A percentile compares a stretch with the other conserved stretches of the same genome.
These are phyloP conservation scores for Panurus biarmicus DNA, from an alignment of 2,113 vertebrate genomes.

Conservation along the genomic window DNA sequence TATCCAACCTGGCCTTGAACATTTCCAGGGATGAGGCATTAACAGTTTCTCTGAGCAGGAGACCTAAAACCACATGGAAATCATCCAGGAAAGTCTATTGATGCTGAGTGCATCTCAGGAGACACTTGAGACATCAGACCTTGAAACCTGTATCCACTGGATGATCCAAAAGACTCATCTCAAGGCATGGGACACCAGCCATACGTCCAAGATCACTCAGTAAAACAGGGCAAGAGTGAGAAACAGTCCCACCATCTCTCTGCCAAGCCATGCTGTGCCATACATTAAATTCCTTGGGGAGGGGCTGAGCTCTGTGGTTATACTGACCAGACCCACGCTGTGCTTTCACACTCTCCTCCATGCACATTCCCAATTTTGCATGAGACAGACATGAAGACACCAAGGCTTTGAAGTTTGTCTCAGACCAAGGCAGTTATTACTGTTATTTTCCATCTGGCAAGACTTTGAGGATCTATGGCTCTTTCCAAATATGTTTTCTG, in stretches of 20 bases:
- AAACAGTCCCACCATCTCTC: not conserved
- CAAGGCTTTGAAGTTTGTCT: constrained; percentile 25
- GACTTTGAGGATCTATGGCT: not conserved
- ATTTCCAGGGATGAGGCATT: not conserved
- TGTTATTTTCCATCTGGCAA: constrained; percentile 33
- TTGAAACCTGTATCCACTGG: not conserved
- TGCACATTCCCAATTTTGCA: not conserved
- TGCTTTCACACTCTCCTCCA: not conserved
- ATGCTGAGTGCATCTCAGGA: not conserved
- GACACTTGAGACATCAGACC: not conserved
- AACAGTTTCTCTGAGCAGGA: not conserved
- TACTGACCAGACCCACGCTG: not conserved
- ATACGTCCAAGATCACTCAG: not conserved
- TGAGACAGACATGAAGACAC: not conserved
- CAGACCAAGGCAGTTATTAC: not conserved
- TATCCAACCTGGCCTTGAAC: not conserved
- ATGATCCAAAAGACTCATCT: not conserved
- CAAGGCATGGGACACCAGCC: not conserved
- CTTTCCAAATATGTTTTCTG: not conserved
- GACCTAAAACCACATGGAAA: not conserved
- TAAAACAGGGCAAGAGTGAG: not conserved
- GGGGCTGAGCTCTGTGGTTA: not conserved
- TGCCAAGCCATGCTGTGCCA: not conserved
- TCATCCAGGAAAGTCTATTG: not conserved
- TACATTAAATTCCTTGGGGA: not conserved